These are phyloP conservation scores for Galendromus occidentalis DNA, from an alignment of 1,140 invertebrate genomes.

Conservation along the genomic window DNA sequence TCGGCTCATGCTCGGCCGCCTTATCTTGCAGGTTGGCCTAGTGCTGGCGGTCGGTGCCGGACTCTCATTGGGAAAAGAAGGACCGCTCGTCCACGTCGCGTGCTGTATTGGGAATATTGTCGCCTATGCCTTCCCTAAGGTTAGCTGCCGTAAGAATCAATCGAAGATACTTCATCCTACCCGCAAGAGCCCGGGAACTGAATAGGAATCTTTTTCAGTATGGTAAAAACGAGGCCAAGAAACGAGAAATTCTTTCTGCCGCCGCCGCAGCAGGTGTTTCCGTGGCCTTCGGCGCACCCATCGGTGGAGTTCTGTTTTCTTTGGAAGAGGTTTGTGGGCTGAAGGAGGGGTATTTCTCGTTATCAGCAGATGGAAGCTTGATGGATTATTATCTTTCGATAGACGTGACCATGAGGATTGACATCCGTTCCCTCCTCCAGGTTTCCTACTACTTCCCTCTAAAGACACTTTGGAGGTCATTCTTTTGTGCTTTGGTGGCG, in stretches of 20 bases:
- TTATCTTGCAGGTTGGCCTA: background rate
- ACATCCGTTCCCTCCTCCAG: constrained; percentile 30
- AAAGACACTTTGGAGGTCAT: constrained; percentile 94
- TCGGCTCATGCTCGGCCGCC: too few species aligned
- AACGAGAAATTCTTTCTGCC: constrained; percentile 90
- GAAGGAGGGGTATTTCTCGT: too few species aligned
- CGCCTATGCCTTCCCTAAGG: constrained; percentile 88
- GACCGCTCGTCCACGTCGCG: constrained; percentile 93
- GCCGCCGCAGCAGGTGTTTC: constrained; percentile 93
- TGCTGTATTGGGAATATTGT: constrained; percentile 66
- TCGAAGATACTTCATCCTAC: too few species aligned
- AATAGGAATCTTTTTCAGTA: constrained; percentile 33
- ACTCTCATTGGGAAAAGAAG: constrained; percentile 87
- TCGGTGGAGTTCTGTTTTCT: constrained; percentile 84
- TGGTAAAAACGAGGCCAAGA: constrained; percentile 93
- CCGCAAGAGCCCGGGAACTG: background rate
- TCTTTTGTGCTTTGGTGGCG: constrained; percentile 92
- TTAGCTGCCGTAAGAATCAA: too few species aligned
- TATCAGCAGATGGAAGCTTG: background rate
- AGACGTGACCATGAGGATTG: background rate
- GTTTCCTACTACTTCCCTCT: constrained; percentile 96
- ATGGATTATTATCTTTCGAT: background rate
- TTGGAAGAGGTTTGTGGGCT: constrained; percentile 62
- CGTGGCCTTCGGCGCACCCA: constrained; percentile 93
- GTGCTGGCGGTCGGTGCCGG: constrained; percentile 70